A percentile compares a stretch with the other conserved stretches of the same genome.
Evolutionary conservation across 2,797 vertebrate genomes (phyloP).

Genomic region (Anableps anableps): DNA sequence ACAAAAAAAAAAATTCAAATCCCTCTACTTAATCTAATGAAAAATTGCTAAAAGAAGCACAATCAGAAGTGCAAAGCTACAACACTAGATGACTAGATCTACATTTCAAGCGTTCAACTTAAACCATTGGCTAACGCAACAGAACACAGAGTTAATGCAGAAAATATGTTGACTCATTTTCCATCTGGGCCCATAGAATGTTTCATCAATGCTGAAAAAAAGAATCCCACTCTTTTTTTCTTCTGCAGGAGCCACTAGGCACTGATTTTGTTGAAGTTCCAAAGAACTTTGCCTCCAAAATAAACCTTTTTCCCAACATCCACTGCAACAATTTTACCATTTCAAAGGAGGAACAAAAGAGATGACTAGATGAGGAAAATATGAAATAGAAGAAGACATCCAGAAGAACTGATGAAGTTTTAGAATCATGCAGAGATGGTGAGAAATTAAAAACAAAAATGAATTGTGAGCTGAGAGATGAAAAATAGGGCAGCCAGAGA

Average conservation of each 20-base stretch:
- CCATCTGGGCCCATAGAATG: background rate
- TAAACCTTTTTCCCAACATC: background rate
- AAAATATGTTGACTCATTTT: background rate
- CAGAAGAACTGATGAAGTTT: background rate
- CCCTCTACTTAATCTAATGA: background rate
- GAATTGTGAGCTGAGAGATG: conserved; percentile 18
- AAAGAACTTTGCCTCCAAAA: background rate
- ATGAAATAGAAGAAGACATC: background rate
- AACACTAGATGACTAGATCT: background rate
- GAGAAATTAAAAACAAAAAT: background rate
- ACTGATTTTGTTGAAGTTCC: background rate
- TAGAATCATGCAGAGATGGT: background rate
- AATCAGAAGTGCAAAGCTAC: background rate
- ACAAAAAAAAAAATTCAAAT: background rate
- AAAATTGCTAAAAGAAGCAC: background rate
- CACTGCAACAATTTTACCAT: background rate
- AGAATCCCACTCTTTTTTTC: background rate
- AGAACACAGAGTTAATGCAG: background rate
- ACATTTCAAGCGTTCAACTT: background rate
- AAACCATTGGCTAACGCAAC: background rate
- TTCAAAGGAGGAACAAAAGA: background rate
- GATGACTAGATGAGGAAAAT: background rate
- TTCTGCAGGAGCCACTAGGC: conserved; percentile 5
- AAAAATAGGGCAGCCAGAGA: conserved; percentile 19
- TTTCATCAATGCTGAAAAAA: background rate